Percentiles rank a stretch among this genome's conserved stretches.
These are phyloP conservation scores for Ascidia mentula DNA, from an alignment of 23 tunicate species.

Conservation along the genomic window DNA sequence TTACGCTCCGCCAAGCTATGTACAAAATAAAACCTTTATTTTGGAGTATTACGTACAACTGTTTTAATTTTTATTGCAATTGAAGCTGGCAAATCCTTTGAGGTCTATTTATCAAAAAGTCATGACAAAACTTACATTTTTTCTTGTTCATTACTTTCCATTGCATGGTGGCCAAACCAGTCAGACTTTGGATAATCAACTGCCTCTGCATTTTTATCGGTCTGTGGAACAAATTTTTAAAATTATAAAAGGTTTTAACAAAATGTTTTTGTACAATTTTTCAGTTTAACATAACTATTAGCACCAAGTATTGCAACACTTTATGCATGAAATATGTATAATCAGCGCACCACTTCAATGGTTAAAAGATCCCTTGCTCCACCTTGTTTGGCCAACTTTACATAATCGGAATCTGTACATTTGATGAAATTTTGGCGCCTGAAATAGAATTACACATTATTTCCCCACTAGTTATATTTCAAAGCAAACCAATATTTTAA, in stretches of 20 bases:
- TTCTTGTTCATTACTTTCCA: constrained; percentile 60
- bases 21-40: background rate
- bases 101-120: no score
- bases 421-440: constrained; percentile 56
- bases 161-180: constrained; percentile 81
- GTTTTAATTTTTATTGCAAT: no score
- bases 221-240: no score
- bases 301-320: no score
- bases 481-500: no score
- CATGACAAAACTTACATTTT: constrained; percentile 45
- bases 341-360: constrained; percentile 5
- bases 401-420: constrained; percentile 75
- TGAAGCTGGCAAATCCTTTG: no score
- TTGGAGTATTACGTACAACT: background rate
- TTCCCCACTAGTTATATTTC: background rate
- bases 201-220: constrained; percentile 34
- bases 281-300: background rate
- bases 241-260: background rate
- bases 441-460: background rate
- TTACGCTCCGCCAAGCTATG: constrained; percentile 1
- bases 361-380: constrained; percentile 77
- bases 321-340: background rate
- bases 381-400: constrained; percentile 87
- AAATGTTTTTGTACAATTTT: background rate
- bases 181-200: constrained; percentile 69